phyloP scores from a whole-genome alignment of 2,113 vertebrate species.

The Dasyprocta punctata region DNA sequence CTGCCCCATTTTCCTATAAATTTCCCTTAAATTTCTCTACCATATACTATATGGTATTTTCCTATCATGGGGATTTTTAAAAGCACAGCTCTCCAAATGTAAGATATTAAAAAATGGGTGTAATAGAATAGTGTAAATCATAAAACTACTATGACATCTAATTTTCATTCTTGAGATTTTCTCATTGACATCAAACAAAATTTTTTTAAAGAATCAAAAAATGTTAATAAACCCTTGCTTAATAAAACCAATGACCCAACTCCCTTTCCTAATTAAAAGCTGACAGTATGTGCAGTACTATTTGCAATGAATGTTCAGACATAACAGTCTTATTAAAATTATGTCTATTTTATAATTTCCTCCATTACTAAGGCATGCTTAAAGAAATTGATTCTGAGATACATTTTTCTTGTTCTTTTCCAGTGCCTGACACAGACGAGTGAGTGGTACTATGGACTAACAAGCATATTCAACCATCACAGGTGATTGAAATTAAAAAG shows the following conservation, averaged over 20 bases:
- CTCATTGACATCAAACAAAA: conserved; percentile 42
- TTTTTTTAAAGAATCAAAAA: conserved; percentile 27
- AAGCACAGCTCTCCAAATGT: conserved; percentile 8
- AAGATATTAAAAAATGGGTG: background rate
- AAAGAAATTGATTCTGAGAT: conserved; percentile 66
- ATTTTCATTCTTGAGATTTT: conserved; percentile 32
- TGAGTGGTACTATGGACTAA: conserved; percentile 16
- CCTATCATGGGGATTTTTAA: background rate
- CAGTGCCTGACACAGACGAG: conserved; percentile 50
- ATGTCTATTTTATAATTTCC: conserved; percentile 72
- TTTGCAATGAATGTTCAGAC: conserved; percentile 63
- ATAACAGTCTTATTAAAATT: conserved; percentile 71
- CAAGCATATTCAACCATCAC: conserved; percentile 50
- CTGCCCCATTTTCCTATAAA: background rate
- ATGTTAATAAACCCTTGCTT: conserved; percentile 58
- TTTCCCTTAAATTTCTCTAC: conserved; percentile 23
- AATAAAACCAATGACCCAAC: conserved; percentile 73
- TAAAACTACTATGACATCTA: background rate
- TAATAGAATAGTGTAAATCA: conserved; percentile 9
- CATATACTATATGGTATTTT: background rate
- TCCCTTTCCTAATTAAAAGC: conserved; percentile 75
- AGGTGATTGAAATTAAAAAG: conserved; percentile 69
- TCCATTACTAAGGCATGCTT: conserved; percentile 69
- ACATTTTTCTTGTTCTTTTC: conserved; percentile 73
- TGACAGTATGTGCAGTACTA: conserved; percentile 57